phyloP scores from a whole-genome alignment of 2,113 vertebrate genomes.

The Platysternon megacephalum region DNA sequence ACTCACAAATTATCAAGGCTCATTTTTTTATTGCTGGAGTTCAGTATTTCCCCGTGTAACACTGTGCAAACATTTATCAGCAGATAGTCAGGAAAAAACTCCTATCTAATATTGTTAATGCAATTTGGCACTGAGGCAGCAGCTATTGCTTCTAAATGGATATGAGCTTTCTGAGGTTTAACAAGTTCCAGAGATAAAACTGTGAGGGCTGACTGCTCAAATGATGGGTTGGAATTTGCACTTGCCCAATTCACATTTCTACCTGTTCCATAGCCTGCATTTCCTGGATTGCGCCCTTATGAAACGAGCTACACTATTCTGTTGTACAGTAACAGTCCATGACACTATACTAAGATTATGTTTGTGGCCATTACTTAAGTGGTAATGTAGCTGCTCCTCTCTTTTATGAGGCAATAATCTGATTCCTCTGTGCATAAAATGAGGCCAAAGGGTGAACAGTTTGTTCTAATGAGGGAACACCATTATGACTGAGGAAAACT shows the following conservation, averaged over 20 bases:
- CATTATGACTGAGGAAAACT: slow-evolving; percentile 68
- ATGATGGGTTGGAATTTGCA: background rate
- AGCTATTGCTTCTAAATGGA: slow-evolving; percentile 1
- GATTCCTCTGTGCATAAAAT: slow-evolving; percentile 61
- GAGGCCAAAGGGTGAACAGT: slow-evolving; percentile 72
- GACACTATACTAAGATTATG: slow-evolving; percentile 37
- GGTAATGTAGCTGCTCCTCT: slow-evolving; percentile 61
- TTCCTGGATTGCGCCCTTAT: background rate
- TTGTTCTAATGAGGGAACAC: slow-evolving; percentile 68
- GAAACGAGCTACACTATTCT: background rate
- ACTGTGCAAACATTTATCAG: slow-evolving; percentile 56
- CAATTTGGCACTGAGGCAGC: slow-evolving; percentile 7
- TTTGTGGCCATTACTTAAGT: slow-evolving; percentile 59
- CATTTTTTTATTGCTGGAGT: background rate
- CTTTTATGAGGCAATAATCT: slow-evolving; percentile 75
- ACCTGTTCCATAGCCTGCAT: background rate
- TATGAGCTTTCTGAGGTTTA: slow-evolving; percentile 6
- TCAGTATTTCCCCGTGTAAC: slow-evolving; percentile 27
- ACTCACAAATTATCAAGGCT: slow-evolving; percentile 45
- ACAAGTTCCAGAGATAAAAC: background rate
- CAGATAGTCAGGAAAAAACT: background rate
- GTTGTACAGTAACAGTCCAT: fast-evolving
- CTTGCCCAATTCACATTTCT: fast-evolving
- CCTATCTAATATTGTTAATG: slow-evolving; percentile 53
- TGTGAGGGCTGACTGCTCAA: background rate